Evolutionary conservation across 2,113 vertebrate genomes (phyloP), one percentile per base, ranked within the genome.

Genomic region (Tetrao urogallus): DNA sequence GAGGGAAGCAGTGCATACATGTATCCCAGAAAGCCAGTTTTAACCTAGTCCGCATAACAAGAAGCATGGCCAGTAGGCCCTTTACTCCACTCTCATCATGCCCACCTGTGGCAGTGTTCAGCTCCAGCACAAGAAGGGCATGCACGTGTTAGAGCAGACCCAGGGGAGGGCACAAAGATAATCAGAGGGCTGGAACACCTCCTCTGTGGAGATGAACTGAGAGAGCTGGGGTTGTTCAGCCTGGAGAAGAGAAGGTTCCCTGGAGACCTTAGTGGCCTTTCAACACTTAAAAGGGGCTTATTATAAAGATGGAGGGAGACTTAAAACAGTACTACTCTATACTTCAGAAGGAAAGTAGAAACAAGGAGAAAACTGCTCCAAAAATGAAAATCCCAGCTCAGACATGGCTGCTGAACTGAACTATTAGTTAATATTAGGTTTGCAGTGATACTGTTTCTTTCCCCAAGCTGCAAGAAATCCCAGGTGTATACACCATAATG

Each of bases 391-490:
- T 60, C 34, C 27, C 42, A 81, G 11, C 11, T 73, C 42, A 15
- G 56, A 77, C 8, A 13, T 0, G 1, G 50, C 36, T n/a, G 21
- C 13, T 72, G 74, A 91, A 85, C 6, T 0, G 1, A 81, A 20
- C 34, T 36, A n/a, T 24, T 6, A 36, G n/a, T 30, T 56, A 5
- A 11, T 22, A 57, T 40, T 47, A 58, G 66, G 42, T 67, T 74
- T 78, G 79, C 30, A 66, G 11, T 36, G 25, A 63, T 47, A 54
- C 21, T 76, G 77, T 17, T 91, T 90, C 74, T 50, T 79, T 87
- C 94, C 94, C 88, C 89, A 92, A 87, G 94, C 94, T 95, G 95
- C 94, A 95, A 93, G 85, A 94, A 95, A 72, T 30, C n/a, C 79
- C 48, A 70, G 32, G 54, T 61, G 76, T 24, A 79, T 24, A 71